Base-by-base conservation (phyloP, 2,113 vertebrate genomes). In the Uria lomvia region DNA sequence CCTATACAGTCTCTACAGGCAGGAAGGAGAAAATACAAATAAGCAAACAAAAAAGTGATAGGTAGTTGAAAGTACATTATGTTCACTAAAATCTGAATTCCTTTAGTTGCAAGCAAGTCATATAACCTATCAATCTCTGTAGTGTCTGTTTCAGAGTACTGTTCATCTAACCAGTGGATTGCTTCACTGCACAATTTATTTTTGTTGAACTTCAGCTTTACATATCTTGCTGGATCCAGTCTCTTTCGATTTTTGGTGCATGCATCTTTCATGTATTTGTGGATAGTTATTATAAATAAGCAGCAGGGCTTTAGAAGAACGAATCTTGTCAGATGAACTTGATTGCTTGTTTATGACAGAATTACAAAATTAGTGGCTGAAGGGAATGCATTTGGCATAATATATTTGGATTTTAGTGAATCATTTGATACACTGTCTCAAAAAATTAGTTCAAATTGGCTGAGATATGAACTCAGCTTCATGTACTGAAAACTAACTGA, bases 321-420 rank as follows among this genome's bases (percentile, higher is more conserved):
- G 0, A 90, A 93, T 93, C 87, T 92, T 93, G 87, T 94, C 93
- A 92, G 90, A 90, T 68, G 63, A 95, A 96, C 53, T 75, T 87
- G 77, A 94, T 96, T 93, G 90, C 93, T 94, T 95, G 74, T 95
- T 96, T 96, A 91, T 90, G 81, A 79, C 81, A 96, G 85, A 95
- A 93, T 95, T 93, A 92, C 77, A 85, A 90, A 96, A 97, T 96
- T 95, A 93, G 92, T 94, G 81, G 87, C 74, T 95, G 71, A 96
- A 96, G 78, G 81, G 94, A 94, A 96, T 86, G 71, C 40, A 94
- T 92, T 96, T 94, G 85, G 94, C 74, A 94, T 93, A 97, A 95
- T 95, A 79, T 70, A 82, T 94, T 91, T 95, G 74, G 77, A 95
- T 92, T 97, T 96, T 90, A 96, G 77, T 92, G 94, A 96, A 97